Conservation (phyloP, 2,888 invertebrate genomes). For the Arrhopalites spinosus region DNA sequence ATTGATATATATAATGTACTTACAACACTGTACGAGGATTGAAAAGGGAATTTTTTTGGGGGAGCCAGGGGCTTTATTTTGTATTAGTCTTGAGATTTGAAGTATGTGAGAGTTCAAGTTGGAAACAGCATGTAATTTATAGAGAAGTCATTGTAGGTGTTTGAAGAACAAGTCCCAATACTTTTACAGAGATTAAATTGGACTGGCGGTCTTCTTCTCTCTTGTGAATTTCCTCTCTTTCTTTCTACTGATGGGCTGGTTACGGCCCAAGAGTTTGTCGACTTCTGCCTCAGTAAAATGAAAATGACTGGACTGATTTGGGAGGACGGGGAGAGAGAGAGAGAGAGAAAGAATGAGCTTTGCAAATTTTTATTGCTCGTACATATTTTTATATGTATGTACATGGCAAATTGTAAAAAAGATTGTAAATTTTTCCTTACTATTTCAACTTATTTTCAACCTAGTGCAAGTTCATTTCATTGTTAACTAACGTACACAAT, state of each 20-base stretch:
- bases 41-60: no score
- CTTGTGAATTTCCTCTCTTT: not conserved
- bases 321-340: not conserved
- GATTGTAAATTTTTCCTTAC: not conserved
- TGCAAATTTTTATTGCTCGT: not conserved
- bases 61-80: no score
- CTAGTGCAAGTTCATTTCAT: constrained; percentile 32
- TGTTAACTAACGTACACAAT: constrained; percentile 6
- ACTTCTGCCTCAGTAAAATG: no score
- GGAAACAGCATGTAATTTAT: not conserved
- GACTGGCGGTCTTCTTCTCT: not conserved
- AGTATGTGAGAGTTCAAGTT: not conserved
- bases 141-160: not conserved
- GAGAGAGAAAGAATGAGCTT: not conserved
- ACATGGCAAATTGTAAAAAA: no score
- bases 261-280: constrained; percentile 35
- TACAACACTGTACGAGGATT: no score
- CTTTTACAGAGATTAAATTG: no score
- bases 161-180: no score
- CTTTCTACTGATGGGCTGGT: constrained; percentile 3
- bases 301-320: constrained; percentile 40
- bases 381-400: no score
- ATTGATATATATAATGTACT: no score
- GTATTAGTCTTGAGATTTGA: no score
- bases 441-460: not conserved